A percentile compares a stretch with the other conserved stretches of the same genome.
phyloP scores from a whole-genome alignment of 1,140 invertebrate species.

The Drosophila kikkawai region DNA sequence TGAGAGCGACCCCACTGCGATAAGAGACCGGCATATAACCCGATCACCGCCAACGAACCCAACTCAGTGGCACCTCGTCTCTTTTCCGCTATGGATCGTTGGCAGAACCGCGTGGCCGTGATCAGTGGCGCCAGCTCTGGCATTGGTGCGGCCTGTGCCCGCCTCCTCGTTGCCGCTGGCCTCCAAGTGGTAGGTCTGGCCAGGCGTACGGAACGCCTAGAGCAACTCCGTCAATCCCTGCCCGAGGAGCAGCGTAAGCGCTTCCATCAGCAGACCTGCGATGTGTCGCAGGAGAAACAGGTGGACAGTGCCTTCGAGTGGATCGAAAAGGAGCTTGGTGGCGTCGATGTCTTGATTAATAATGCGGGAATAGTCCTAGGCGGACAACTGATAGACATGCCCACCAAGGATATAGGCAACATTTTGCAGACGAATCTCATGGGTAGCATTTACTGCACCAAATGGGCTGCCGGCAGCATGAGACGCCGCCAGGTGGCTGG shows the following conservation, averaged over 20 bases:
- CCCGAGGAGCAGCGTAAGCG: slow-evolving; percentile 63
- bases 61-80: slow-evolving; percentile 24
- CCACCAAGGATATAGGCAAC: slow-evolving; percentile 84
- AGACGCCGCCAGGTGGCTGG: slow-evolving; percentile 87
- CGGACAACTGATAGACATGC: slow-evolving; percentile 81
- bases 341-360: slow-evolving; percentile 90
- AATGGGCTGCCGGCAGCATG: slow-evolving; percentile 89
- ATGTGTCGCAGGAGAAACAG: slow-evolving; percentile 88
- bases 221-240: slow-evolving; percentile 64
- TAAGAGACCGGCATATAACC: slow-evolving; percentile 29
- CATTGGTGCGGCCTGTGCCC: slow-evolving; percentile 87
- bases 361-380: slow-evolving; percentile 88
- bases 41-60: not conserved
- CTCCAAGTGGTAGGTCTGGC: slow-evolving; percentile 86
- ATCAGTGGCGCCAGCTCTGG: slow-evolving; percentile 89
- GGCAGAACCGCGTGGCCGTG: slow-evolving; percentile 87
- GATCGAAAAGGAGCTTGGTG: slow-evolving; percentile 87
- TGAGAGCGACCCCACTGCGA: not conserved
- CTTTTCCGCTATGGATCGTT: slow-evolving; percentile 81
- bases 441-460: slow-evolving; percentile 88
- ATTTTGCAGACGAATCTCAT: slow-evolving; percentile 90
- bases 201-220: slow-evolving; percentile 69
- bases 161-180: slow-evolving; percentile 86
- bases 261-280: slow-evolving; percentile 87
- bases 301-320: slow-evolving; percentile 89